These are phyloP conservation scores for Hylia prasina DNA, from an alignment of 2,113 vertebrate species.

Conservation along the genomic window DNA sequence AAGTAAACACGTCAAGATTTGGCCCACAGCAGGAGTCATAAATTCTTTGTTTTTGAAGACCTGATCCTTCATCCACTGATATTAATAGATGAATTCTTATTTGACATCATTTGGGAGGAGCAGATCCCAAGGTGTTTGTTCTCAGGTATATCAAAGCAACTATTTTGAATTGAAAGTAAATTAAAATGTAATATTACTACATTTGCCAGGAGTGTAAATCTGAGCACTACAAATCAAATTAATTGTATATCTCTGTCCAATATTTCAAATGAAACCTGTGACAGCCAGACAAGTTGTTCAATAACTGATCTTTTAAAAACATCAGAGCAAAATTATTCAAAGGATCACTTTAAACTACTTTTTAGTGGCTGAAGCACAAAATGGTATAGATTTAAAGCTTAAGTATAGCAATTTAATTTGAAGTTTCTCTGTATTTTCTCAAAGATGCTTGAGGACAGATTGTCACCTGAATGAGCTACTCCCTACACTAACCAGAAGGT, in stretches of 20 bases:
- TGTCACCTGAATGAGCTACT: neutral
- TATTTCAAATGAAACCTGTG: neutral
- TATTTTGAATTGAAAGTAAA: conserved; percentile 36
- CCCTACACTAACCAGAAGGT: conserved; percentile 32
- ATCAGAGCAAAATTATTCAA: neutral
- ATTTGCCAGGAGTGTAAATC: conserved; percentile 37
- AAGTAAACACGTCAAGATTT: neutral
- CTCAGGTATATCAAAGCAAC: conserved; percentile 51
- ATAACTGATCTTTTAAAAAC: neutral
- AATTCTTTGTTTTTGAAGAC: conserved; percentile 17
- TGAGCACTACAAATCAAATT: conserved; percentile 36
- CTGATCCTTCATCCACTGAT: neutral
- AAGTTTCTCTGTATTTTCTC: conserved; percentile 42
- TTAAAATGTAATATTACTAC: neutral
- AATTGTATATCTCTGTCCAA: neutral
- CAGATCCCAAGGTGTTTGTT: conserved; percentile 19
- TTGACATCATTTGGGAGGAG: conserved; percentile 6
- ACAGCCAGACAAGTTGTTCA: neutral
- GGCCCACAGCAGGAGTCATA: conserved; percentile 6
- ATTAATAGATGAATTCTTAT: neutral
- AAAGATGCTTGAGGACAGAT: conserved; percentile 3
- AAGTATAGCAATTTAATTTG: neutral
- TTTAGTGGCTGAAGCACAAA: neutral
- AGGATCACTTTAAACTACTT: neutral
- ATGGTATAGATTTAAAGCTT: neutral